phyloP scores from a whole-genome alignment of 2,797 vertebrate species.

The Malacoctenus gilli region DNA sequence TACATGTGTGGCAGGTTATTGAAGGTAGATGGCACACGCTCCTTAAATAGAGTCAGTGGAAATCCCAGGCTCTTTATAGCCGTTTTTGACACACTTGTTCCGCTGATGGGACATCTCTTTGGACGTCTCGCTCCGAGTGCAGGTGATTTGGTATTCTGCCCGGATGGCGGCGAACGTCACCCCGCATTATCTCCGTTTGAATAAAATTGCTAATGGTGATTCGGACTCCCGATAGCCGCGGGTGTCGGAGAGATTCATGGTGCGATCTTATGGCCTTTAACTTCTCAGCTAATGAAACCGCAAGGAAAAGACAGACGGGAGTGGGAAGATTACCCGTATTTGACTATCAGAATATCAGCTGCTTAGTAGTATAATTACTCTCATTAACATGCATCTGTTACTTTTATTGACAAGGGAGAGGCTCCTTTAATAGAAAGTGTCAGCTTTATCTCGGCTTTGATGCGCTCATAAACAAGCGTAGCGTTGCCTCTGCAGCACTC shows the following conservation, averaged over 20 bases:
- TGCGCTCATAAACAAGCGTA: constrained; percentile 27
- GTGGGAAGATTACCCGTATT: constrained; percentile 45
- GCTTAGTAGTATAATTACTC: constrained; percentile 71
- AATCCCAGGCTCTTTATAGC: constrained; percentile 27
- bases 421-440: constrained; percentile 56
- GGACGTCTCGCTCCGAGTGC: constrained; percentile 50
- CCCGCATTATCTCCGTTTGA: constrained; percentile 59
- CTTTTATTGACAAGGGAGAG: constrained; percentile 57
- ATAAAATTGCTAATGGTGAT: constrained; percentile 60
- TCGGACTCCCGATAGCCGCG: constrained; percentile 43
- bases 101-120: constrained; percentile 28
- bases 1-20: constrained; percentile 34
- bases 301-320: constrained; percentile 34
- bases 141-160: constrained; percentile 57
- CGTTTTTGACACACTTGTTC: constrained; percentile 23
- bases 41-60: constrained; percentile 61
- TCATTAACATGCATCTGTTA: constrained; percentile 59
- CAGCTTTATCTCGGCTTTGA: constrained; percentile 32
- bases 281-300: constrained; percentile 65
- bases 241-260: constrained; percentile 59
- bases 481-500: constrained; percentile 36
- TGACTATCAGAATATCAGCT: constrained; percentile 57
- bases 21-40: constrained; percentile 37
- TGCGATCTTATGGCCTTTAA: constrained; percentile 64
- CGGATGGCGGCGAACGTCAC: constrained; percentile 43